Evolutionary conservation across 2,797 vertebrate genomes (phyloP).

Genomic region (Pygocentrus nattereri): DNA sequence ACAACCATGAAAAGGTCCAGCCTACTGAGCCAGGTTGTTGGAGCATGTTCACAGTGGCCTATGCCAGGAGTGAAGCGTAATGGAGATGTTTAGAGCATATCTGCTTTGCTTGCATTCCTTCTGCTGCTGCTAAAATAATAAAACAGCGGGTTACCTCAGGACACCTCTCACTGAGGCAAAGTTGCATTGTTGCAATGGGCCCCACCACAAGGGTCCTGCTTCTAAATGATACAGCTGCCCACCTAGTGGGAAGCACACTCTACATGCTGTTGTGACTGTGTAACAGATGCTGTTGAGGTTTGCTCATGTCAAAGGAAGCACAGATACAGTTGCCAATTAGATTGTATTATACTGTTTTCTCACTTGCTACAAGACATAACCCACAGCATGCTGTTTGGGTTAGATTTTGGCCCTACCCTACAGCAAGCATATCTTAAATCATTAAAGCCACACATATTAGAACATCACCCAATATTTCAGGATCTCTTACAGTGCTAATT

Average conservation of each 20-base stretch:
- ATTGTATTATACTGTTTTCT: conserved; percentile 5
- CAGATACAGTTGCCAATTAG: background rate
- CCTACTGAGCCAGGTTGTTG: conserved; percentile 50
- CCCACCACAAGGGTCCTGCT: conserved; percentile 61
- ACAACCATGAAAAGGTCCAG: conserved; percentile 39
- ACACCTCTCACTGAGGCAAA: conserved; percentile 70
- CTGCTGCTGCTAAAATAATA: conserved; percentile 81
- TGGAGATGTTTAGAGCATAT: conserved; percentile 75
- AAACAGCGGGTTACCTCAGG: conserved; percentile 78
- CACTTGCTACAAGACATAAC: background rate
- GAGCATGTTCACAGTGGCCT: conserved; percentile 61
- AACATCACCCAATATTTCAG: background rate
- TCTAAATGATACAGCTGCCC: conserved; percentile 71
- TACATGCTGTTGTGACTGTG: background rate
- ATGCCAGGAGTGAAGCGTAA: conserved; percentile 71
- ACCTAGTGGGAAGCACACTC: background rate
- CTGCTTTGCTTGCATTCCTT: conserved; percentile 77
- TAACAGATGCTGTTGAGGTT: conserved; percentile 5
- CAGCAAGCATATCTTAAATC: background rate
- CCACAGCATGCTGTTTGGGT: background rate
- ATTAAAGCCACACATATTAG: background rate
- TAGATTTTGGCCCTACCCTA: background rate
- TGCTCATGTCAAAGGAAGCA: conserved; percentile 18
- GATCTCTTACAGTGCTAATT: background rate
- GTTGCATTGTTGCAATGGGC: conserved; percentile 77